Base-by-base conservation (phyloP, 2,113 vertebrate genomes). In the Telmatochromis bifrenatus region DNA sequence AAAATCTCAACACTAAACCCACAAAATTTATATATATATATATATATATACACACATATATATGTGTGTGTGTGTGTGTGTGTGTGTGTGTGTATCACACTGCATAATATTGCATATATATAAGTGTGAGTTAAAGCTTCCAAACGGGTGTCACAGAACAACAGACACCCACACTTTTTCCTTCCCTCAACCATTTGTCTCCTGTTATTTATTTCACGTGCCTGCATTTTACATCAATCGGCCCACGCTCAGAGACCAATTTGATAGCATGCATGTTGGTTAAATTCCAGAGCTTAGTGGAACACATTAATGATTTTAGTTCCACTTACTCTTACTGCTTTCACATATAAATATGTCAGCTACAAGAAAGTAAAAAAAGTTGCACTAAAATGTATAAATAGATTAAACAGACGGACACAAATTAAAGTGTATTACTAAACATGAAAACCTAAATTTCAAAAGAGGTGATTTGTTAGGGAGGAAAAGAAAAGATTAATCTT, bases 181-280 rank as follows among this genome's bases (percentile, higher is more conserved):
- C 92, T 89, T 81, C 84, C 85, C 60, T 35, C 47, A 49, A 55
- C 87, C 92, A 84, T 93, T 94, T 89, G 90, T 93, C 94, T 93
- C 83, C 60, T 80, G 83, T 94, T 94, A 94, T 95, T 95, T 93
- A 91, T 94, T 94, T 95, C 94, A 89, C 51, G 79, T 77, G 92
- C 33, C 88, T 90, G 86, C 45, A 5, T 93, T 92, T 92, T 85
- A 83, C 84, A 92, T 87, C 75, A 19, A 35, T 28, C 82, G 82
- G 91, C 91, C 93, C 89, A 94, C 89, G 90, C 89, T 91, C 73
- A 5, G 86, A 93, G 90, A 89, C 89, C 91, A 87, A 84, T 90
- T 88, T 89, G 94, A 95, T 94, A 93, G 87, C 89, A 7, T 73
- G 68, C 68, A 73, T 45, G 68, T 17, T 45, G 68, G 39, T 73